These are phyloP conservation scores for Mola mola DNA, from an alignment of 2,113 vertebrate species.

Conservation along the genomic window DNA sequence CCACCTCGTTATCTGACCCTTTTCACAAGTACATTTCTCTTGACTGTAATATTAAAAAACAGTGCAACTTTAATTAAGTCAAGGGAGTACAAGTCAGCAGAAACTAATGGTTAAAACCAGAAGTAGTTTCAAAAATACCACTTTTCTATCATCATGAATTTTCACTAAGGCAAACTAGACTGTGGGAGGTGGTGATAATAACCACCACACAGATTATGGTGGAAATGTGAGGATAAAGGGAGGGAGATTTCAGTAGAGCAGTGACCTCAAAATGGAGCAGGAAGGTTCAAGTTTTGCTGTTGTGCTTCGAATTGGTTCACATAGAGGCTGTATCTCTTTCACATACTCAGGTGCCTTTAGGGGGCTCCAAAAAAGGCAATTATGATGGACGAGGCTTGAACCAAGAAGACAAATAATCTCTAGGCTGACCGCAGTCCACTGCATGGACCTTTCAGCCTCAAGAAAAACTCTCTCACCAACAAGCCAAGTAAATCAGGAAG, in stretches of 20 bases:
- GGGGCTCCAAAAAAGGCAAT: conserved; percentile 7
- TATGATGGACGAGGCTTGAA: conserved; percentile 25
- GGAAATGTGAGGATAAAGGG: background rate
- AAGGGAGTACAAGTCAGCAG: no score
- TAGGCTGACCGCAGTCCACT: background rate
- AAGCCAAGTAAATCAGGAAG: no score
- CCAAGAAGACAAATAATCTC: conserved; percentile 31
- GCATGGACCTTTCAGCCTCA: conserved; percentile 24
- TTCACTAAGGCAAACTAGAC: no score
- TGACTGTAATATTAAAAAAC: no score
- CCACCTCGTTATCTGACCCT: no score
- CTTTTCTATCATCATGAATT: no score
- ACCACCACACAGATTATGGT: background rate
- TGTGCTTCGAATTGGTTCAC: background rate
- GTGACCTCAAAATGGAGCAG: background rate
- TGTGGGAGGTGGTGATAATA: no score
- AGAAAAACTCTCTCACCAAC: conserved; percentile 23
- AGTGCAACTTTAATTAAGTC: no score
- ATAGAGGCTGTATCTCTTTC: background rate
- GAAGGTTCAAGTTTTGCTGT: background rate
- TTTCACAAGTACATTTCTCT: no score
- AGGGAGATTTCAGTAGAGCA: background rate
- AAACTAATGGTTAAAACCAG: no score
- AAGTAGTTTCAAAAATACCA: no score
- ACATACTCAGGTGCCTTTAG: conserved; percentile 12